Evolutionary conservation across 1,140 invertebrate genomes (phyloP).

Genomic region (Drosophila busckii): DNA sequence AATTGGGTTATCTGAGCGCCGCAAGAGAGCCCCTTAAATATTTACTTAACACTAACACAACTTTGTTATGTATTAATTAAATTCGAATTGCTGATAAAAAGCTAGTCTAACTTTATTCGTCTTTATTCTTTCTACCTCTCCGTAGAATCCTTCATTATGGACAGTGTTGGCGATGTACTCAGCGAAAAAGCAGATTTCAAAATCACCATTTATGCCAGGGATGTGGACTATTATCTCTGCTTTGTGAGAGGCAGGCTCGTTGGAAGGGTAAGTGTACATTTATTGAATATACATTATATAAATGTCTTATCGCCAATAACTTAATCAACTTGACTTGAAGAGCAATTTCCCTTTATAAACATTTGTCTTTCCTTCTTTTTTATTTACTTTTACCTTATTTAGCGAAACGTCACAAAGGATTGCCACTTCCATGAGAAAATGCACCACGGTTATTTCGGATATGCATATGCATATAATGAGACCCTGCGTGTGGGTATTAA

Average conservation of each 20-base stretch:
- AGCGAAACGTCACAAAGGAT: constrained; percentile 70
- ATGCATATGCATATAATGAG: constrained; percentile 52
- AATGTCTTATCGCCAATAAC: too few relatives aligned
- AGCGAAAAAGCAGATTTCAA: constrained; percentile 58
- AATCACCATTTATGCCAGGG: constrained; percentile 66
- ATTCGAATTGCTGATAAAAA: constrained; percentile 28
- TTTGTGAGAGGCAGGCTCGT: constrained; percentile 63
- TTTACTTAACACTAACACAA: constrained; percentile 42
- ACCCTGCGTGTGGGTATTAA: constrained; percentile 59
- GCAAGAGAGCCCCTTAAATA: constrained; percentile 46
- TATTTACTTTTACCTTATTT: neutral
- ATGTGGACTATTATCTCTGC: constrained; percentile 69
- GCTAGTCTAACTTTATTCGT: too few relatives aligned
- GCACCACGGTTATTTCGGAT: constrained; percentile 53
- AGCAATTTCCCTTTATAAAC: neutral
- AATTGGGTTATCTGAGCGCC: constrained; percentile 67
- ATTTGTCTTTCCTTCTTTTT: neutral
- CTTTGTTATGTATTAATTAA: constrained; percentile 65
- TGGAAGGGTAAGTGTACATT: constrained; percentile 74
- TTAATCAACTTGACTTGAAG: too few relatives aligned
- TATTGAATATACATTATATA: too few relatives aligned
- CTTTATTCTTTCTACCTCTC: constrained; percentile 15
- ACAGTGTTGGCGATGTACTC: constrained; percentile 62
- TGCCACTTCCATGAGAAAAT: constrained; percentile 68
- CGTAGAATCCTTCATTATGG: constrained; percentile 65